Evolutionary conservation across 2,113 vertebrate genomes (phyloP), one percentile per base, ranked within the genome.

Genomic region (Leiothrix lutea): DNA sequence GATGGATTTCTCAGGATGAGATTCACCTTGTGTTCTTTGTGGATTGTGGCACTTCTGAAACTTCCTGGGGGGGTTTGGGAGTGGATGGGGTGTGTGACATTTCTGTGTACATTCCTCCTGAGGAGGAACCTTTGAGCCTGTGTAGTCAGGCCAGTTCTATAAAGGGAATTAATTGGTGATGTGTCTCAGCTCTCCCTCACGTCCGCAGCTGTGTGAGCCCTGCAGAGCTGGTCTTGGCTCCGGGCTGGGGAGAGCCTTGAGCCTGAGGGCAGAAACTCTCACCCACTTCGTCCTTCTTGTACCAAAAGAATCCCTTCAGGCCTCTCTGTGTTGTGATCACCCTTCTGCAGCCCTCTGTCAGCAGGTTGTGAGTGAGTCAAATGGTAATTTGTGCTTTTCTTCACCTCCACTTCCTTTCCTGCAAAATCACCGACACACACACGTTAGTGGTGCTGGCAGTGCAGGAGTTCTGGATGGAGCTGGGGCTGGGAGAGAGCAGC

Each of bases 21-120:
- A 84, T 93, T 94, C 90, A 93, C 91, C 50, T 92, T 95, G 60
- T 91, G 79, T 95, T 94, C 83, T 95, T 77, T 90, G 74, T 91
- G 90, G 72, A 86, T 92, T 85, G 33, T 75, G 66, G 83, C 88
- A 89, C 92, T 96, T 90, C 89, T 89, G 90, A 93, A 94, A 91
- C 83, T 91, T 81, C 62, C 61, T 24, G 60, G 62, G 51, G 51
- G 77, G 40, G 35, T 3, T 69, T 94, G 86, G 96, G 75, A 95
- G 86, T 80, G 80, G 79, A 90, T 45, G 75, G 53, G 58, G 50
- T 36, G 81, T 78, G 92, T 88, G 90, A 83, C 71, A 33, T 83
- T 90, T 86, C 83, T 66, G 42, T 74, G 69, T 89, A 60, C 74
- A 33, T 95, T 95, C 91, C 95, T 96, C 92, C 93, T 80, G 88